Percentiles rank a stretch among this genome's conserved stretches.
Conservation (phyloP, 2,797 vertebrate genomes). For the Rachycentron canadum region DNA sequence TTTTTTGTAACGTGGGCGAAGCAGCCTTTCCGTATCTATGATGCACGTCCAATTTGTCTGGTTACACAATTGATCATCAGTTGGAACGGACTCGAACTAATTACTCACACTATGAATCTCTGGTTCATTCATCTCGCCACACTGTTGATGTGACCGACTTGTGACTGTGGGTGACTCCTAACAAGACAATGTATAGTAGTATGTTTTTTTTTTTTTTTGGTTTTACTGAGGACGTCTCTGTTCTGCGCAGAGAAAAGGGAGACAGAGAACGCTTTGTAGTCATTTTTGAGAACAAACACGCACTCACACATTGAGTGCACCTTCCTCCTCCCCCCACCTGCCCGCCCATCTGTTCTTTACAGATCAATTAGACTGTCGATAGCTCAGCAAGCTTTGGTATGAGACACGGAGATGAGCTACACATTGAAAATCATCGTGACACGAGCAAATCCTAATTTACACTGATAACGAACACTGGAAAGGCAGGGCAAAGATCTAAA, state of each 20-base stretch:
- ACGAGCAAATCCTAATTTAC: constrained; percentile 28
- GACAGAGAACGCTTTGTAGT: constrained; percentile 56
- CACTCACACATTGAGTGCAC: constrained; percentile 5
- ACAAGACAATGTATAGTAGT: neutral
- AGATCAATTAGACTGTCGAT: constrained; percentile 77
- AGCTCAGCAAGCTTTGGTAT: constrained; percentile 38
- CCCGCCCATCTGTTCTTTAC: constrained; percentile 76
- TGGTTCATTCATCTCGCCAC: neutral
- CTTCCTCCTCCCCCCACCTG: constrained; percentile 55
- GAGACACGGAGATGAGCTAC: constrained; percentile 40
- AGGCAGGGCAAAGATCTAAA: constrained; percentile 26
- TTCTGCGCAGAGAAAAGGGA: constrained; percentile 20
- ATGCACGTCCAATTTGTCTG: too few relatives aligned
- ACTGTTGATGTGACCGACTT: constrained; percentile 10
- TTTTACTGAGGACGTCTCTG: constrained; percentile 31
- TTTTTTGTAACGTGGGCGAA: too few relatives aligned
- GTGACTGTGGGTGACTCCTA: constrained; percentile 31
- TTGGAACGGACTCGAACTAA: neutral
- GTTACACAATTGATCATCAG: neutral
- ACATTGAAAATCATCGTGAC: constrained; percentile 21
- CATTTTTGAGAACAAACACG: constrained; percentile 52
- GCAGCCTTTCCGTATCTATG: too few relatives aligned
- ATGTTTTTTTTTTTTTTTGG: neutral
- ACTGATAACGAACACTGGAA: constrained; percentile 4
- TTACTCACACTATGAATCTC: neutral